phyloP scores from a whole-genome alignment of 2,113 vertebrate genomes.

The Pimephales promelas region DNA sequence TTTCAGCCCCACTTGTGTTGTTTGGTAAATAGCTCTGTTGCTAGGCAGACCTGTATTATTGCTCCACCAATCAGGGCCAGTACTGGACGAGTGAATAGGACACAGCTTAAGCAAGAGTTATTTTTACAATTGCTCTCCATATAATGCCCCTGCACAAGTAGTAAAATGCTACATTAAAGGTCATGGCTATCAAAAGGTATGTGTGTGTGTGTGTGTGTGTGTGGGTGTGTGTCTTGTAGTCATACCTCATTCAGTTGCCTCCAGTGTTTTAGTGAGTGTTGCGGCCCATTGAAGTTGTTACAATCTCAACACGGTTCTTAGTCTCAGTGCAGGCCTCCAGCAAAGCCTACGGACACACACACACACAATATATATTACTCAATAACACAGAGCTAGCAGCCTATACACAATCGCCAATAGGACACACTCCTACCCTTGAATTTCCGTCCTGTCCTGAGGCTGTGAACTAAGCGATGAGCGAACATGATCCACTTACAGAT shows the following conservation, averaged over 20 bases:
- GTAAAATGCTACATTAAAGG: constrained; percentile 23
- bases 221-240: not conserved
- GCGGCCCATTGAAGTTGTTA: constrained; percentile 52
- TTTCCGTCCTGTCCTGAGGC: not conserved
- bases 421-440: constrained; percentile 9
- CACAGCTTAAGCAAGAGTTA: constrained; percentile 32
- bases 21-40: constrained; percentile 54
- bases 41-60: constrained; percentile 51
- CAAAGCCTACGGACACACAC: constrained; percentile 34
- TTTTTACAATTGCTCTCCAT: constrained; percentile 42
- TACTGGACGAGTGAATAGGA: constrained; percentile 37
- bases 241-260: constrained; percentile 54
- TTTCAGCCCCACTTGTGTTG: constrained; percentile 35
- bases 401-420: constrained; percentile 1
- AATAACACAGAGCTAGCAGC: not conserved
- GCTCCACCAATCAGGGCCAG: constrained; percentile 49
- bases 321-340: constrained; percentile 32
- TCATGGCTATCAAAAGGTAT: not conserved
- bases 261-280: constrained; percentile 48
- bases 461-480: not conserved
- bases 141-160: not conserved
- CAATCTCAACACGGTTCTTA: constrained; percentile 38
- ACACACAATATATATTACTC: not conserved
- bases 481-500: constrained; percentile 17
- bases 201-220: not conserved